Conservation (phyloP, 2,888 invertebrate genomes). For the Oxyteleia sp. region DNA sequence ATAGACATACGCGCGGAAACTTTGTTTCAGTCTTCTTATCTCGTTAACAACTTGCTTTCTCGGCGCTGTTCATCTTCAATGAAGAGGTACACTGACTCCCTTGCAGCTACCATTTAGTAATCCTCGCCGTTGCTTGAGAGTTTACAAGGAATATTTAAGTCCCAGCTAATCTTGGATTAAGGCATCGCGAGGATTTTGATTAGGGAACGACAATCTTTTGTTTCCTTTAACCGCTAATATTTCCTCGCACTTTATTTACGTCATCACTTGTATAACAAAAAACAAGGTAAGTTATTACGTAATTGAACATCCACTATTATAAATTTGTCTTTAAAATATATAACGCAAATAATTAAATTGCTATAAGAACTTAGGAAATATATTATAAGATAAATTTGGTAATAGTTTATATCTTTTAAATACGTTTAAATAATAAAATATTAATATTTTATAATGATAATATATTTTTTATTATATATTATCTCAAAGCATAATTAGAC, state of each 20-base stretch:
- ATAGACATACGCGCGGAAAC: constrained; percentile 53
- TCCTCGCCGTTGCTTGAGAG: constrained; percentile 84
- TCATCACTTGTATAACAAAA: constrained; percentile 14
- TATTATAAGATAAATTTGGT: no score
- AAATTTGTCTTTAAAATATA: no score
- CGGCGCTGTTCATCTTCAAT: constrained; percentile 78
- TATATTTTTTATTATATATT: no score
- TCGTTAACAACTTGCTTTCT: constrained; percentile 79
- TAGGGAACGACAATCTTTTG: constrained; percentile 83
- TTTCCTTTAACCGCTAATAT: constrained; percentile 76
- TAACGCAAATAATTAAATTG: no score
- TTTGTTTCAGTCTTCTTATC: constrained; percentile 78
- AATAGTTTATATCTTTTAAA: no score
- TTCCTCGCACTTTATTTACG: constrained; percentile 19
- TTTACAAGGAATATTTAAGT: constrained; percentile 88
- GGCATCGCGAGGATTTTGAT: constrained; percentile 85
- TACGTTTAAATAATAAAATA: no score
- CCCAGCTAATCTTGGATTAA: constrained; percentile 86
- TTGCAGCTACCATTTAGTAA: constrained; percentile 84
- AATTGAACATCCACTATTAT: no score
- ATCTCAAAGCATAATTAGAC: no score
- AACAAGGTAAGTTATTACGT: no score
- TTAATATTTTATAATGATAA: no score
- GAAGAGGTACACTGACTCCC: constrained; percentile 73
- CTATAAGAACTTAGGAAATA: no score